phyloP scores from a whole-genome alignment of 1,140 invertebrate species.

The Rhizoglyphus robini region DNA sequence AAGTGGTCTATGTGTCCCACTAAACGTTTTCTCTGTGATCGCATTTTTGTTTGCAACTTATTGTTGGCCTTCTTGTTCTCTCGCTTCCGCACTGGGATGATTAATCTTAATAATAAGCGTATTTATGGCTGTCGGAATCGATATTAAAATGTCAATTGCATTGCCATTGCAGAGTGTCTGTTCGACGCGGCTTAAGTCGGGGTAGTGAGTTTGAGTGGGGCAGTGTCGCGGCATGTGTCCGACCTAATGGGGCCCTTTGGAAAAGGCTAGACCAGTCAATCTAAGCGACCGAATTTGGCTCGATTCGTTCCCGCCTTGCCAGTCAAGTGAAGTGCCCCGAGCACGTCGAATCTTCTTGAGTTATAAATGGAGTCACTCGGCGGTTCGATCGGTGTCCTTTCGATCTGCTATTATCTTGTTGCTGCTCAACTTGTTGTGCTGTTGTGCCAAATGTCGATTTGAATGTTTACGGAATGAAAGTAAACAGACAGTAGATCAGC shows the following conservation, averaged over 20 bases:
- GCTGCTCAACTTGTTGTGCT: neutral
- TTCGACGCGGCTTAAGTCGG: no score
- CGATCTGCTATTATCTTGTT: conserved; percentile 10
- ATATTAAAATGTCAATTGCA: conserved; percentile 11
- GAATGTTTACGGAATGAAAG: conserved; percentile 8
- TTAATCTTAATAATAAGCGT: conserved; percentile 5
- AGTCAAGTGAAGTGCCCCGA: no score
- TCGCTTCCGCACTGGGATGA: neutral
- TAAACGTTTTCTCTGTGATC: no score
- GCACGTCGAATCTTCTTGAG: no score
- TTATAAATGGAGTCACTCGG: neutral
- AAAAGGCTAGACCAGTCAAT: no score
- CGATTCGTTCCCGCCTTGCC: no score
- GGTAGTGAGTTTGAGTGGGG: no score
- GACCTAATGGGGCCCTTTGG: neutral
- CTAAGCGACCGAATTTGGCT: no score
- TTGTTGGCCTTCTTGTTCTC: neutral
- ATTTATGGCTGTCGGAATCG: conserved; percentile 13
- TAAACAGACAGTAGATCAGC: neutral
- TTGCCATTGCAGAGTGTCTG: neutral
- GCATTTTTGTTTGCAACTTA: no score
- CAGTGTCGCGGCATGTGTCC: neutral
- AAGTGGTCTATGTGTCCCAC: no score
- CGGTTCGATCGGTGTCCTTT: no score
- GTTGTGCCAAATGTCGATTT: no score